Conservation (phyloP, 2,888 invertebrate genomes). For the Seira musarum region DNA sequence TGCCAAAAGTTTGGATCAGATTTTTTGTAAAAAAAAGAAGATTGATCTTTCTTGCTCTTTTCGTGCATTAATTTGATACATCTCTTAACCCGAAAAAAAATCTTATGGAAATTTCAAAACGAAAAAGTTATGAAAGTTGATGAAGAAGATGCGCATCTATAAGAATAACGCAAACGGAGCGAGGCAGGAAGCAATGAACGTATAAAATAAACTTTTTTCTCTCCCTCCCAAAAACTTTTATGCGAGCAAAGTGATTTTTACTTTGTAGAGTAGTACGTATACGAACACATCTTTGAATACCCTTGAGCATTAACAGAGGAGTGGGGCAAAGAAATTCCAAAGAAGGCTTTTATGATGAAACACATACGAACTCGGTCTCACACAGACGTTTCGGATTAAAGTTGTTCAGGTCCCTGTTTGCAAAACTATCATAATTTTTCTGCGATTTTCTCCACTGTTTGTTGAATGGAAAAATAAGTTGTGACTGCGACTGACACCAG, state of each 20-base stretch:
- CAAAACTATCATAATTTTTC: not conserved
- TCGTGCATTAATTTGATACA: not conserved
- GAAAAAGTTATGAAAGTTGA: constrained; percentile 14
- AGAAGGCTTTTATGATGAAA: not conserved
- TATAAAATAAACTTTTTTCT: constrained; percentile 12
- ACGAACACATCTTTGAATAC: constrained; percentile 18
- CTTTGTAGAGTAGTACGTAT: not conserved
- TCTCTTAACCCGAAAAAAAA: not conserved
- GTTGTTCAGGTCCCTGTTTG: not conserved
- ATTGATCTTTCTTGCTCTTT: constrained; percentile 16
- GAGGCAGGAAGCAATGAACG: constrained; percentile 7
- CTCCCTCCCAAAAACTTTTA: not conserved
- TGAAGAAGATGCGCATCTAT: not conserved
- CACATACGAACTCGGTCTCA: not conserved
- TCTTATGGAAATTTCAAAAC: not conserved
- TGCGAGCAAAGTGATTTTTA: constrained; percentile 17
- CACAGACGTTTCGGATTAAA: constrained; percentile 23
- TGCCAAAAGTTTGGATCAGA: not conserved
- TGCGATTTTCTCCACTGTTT: not conserved
- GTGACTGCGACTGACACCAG: constrained; percentile 24
- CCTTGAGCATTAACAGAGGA: constrained; percentile 24
- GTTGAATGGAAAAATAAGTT: not conserved
- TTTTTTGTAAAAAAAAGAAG: constrained; percentile 5
- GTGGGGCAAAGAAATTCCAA: constrained; percentile 14
- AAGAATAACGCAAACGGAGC: not conserved